A percentile compares a stretch with the other conserved stretches of the same genome.
phyloP scores from a whole-genome alignment of 64 coral and sea anemone genomes.

The Astreopora myriophthalma region DNA sequence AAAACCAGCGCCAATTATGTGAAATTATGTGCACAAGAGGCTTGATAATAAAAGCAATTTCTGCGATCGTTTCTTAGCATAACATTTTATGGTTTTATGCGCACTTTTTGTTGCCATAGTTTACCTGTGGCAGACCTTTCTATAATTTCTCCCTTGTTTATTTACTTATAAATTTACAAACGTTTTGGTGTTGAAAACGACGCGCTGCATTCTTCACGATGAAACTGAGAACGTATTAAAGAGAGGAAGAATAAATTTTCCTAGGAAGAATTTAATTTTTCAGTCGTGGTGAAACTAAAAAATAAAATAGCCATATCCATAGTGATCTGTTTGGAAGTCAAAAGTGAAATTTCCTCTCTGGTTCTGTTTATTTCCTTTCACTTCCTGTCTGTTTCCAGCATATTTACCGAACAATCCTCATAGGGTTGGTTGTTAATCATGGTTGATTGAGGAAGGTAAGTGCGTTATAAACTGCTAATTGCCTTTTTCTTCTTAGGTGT shows the following conservation, averaged over 20 bases:
- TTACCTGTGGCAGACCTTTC: not conserved
- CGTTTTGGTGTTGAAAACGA: no score
- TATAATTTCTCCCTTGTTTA: not conserved
- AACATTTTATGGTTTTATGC: not conserved
- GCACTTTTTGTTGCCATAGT: not conserved
- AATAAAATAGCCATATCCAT: no score
- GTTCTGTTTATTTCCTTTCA: no score
- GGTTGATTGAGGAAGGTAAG: not conserved
- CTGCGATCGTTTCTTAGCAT: not conserved
- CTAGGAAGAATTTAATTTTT: no score
- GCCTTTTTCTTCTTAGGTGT: not conserved
- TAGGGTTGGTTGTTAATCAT: not conserved
- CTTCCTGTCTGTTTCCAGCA: no score
- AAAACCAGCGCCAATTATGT: not conserved
- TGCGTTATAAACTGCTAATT: not conserved
- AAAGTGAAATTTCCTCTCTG: no score
- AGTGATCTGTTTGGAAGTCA: no score
- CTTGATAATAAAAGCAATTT: no score
- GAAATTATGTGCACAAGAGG: no score
- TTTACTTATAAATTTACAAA: not conserved
- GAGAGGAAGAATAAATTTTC: no score
- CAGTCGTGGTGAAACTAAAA: no score
- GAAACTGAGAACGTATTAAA: not conserved
- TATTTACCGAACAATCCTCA: not conserved
- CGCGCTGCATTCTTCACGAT: not conserved